Evolutionary conservation across 2,888 invertebrate species (phyloP).

Genomic region (Drosophila glabriapex): DNA sequence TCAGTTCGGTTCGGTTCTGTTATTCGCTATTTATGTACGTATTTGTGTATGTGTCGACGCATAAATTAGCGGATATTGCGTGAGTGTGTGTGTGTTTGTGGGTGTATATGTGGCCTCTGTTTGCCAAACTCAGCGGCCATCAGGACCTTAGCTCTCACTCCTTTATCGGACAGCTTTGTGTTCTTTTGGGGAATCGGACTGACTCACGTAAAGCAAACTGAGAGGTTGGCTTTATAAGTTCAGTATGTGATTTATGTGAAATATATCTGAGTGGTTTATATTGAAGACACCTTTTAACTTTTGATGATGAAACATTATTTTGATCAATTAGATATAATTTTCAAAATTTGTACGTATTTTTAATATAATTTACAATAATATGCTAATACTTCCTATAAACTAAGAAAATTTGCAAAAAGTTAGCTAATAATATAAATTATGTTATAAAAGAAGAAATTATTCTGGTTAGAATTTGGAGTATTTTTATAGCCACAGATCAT

Average conservation of each 20-base stretch:
- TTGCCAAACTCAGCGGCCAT: constrained; percentile 52
- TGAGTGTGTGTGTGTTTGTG: constrained; percentile 18
- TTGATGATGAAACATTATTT: not conserved
- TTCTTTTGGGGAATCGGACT: constrained; percentile 25
- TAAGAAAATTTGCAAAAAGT: not conserved
- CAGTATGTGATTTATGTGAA: constrained; percentile 4
- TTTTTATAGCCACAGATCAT: not conserved
- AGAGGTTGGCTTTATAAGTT: constrained; percentile 46
- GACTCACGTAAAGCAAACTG: constrained; percentile 50
- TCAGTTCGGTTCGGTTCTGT: not conserved
- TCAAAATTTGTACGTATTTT: not conserved
- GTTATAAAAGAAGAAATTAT: not conserved
- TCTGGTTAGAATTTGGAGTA: not conserved
- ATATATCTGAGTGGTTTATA: not conserved
- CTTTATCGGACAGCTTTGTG: constrained; percentile 31
- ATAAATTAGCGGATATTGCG: constrained; percentile 5
- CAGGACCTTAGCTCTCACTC: constrained; percentile 24
- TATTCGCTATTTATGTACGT: not conserved
- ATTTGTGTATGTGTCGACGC: constrained; percentile 1
- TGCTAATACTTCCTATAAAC: not conserved
- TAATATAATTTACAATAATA: not conserved
- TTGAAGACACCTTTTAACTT: not conserved
- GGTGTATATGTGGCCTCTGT: constrained; percentile 40
- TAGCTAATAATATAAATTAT: not conserved
- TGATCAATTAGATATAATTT: not conserved